These are phyloP conservation scores for Malthinus flaveolus DNA, from an alignment of 2,888 invertebrate species.

Conservation along the genomic window DNA sequence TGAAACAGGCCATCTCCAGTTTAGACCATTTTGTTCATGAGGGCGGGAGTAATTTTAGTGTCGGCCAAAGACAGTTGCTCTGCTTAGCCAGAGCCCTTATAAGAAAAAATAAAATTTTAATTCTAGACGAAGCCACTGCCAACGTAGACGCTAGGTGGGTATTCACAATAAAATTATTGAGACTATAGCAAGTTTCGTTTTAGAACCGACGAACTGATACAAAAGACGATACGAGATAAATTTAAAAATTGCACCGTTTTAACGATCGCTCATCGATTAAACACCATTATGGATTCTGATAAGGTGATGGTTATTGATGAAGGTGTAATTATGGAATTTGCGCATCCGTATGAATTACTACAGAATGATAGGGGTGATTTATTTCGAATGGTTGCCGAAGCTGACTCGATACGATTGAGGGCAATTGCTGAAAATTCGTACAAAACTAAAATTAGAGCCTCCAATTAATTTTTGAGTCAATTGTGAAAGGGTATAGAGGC, in stretches of 20 bases:
- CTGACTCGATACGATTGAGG: no score
- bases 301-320: slow-evolving; percentile 77
- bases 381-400: no score
- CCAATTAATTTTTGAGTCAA: no score
- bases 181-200: neutral
- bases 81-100: slow-evolving; percentile 82
- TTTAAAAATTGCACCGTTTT: slow-evolving; percentile 83
- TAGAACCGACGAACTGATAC: slow-evolving; percentile 84
- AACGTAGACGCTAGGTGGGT: slow-evolving; percentile 68
- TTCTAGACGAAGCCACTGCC: slow-evolving; percentile 87
- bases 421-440: no score
- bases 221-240: slow-evolving; percentile 77
- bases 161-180: neutral
- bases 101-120: slow-evolving; percentile 71
- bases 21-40: slow-evolving; percentile 47
- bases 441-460: no score
- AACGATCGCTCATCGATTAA: slow-evolving; percentile 87
- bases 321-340: no score
- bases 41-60: slow-evolving; percentile 77
- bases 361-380: no score
- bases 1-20: slow-evolving; percentile 1
- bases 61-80: slow-evolving; percentile 82
- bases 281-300: slow-evolving; percentile 93
- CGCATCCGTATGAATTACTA: no score
- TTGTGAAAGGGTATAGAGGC: no score